Percentiles rank a stretch among this genome's conserved stretches.
Evolutionary conservation across 2,888 invertebrate genomes (phyloP).

Genomic region (Pogonocherus hispidulus): DNA sequence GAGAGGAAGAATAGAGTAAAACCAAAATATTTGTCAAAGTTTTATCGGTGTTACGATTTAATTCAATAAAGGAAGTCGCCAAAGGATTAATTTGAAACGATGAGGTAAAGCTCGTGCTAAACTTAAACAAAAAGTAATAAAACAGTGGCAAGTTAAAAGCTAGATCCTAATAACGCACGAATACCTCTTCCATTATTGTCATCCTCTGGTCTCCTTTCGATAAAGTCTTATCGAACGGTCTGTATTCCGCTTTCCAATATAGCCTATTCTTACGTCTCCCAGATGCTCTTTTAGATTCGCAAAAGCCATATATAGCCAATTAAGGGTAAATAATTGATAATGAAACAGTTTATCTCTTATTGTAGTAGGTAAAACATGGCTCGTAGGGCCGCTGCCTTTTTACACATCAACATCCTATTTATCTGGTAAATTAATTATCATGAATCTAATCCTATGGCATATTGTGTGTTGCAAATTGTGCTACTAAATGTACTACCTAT

Average conservation of each 20-base stretch:
- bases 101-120: constrained; percentile 9
- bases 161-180: constrained; percentile 19
- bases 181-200: constrained; percentile 38
- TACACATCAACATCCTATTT: too few species aligned
- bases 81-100: not conserved
- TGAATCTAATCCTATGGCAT: too few species aligned
- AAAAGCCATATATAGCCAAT: constrained; percentile 27
- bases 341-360: not conserved
- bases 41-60: not conserved
- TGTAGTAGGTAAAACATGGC: too few species aligned
- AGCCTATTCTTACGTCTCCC: constrained; percentile 10
- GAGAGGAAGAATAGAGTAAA: not conserved
- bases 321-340: constrained; percentile 27
- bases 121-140: constrained; percentile 27
- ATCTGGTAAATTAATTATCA: too few species aligned
- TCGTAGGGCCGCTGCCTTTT: too few species aligned
- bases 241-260: not conserved
- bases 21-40: constrained; percentile 2
- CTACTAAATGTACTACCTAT: too few species aligned
- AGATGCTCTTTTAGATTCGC: constrained; percentile 23
- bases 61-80: not conserved
- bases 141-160: constrained; percentile 16
- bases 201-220: constrained; percentile 33
- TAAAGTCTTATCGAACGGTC: constrained; percentile 27
- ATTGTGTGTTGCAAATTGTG: too few species aligned